These are phyloP conservation scores for Drosophila setosimentum DNA, from an alignment of 2,888 invertebrate genomes.

Conservation along the genomic window DNA sequence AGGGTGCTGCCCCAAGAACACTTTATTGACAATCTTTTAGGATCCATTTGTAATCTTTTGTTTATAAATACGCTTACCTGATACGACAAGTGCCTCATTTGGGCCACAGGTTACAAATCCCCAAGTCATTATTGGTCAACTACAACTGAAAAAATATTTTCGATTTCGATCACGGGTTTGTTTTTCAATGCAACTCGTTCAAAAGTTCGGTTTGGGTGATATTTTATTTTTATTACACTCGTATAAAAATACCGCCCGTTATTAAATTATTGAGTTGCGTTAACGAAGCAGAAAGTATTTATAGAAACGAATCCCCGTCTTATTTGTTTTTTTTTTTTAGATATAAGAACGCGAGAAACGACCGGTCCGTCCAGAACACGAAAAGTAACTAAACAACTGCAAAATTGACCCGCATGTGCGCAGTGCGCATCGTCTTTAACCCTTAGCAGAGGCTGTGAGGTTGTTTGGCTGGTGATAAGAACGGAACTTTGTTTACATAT, in stretches of 20 bases:
- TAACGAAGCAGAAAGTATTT: constrained; percentile 14
- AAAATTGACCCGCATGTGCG: constrained; percentile 35
- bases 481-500: constrained; percentile 16
- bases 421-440: constrained; percentile 47
- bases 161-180: constrained; percentile 18
- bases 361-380: constrained; percentile 43
- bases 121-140: constrained; percentile 88
- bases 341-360: constrained; percentile 24
- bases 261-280: constrained; percentile 13
- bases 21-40: constrained; percentile 24
- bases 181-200: constrained; percentile 9
- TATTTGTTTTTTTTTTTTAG: constrained; percentile 7
- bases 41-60: neutral
- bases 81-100: constrained; percentile 97
- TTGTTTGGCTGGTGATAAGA: neutral
- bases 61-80: constrained; percentile 88
- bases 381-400: constrained; percentile 43
- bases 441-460: constrained; percentile 27
- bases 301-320: constrained; percentile 1
- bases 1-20: constrained; percentile 43
- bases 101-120: constrained; percentile 98
- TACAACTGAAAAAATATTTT: constrained; percentile 14
- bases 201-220: neutral
- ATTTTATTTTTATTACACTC: constrained; percentile 15
- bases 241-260: constrained; percentile 1